Conservation (phyloP, 2,888 invertebrate species). For the Poecilus cupreus region DNA sequence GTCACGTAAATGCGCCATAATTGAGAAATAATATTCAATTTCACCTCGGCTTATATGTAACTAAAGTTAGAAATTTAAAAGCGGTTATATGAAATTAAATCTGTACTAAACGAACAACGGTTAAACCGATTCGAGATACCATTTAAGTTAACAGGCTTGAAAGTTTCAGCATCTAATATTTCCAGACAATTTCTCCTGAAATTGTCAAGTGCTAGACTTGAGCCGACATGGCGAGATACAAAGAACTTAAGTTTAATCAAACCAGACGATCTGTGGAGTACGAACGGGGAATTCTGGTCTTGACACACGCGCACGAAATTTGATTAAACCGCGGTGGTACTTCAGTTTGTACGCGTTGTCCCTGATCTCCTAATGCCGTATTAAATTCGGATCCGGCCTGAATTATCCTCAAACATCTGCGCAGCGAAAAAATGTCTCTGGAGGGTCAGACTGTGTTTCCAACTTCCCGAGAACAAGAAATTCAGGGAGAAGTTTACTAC, state of each 20-base stretch:
- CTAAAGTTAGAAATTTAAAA: neutral
- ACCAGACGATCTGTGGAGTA: slow-evolving; percentile 41
- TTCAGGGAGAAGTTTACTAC: neutral
- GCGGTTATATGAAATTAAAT: neutral
- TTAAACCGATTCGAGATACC: neutral
- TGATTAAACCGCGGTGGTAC: slow-evolving; percentile 40
- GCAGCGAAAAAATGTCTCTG: neutral
- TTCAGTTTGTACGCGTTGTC: slow-evolving; percentile 29
- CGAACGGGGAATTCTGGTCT: neutral
- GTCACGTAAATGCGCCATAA: neutral
- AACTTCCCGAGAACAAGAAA: slow-evolving; percentile 1
- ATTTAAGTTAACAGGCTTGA: slow-evolving; percentile 6
- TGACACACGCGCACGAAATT: slow-evolving; percentile 29
- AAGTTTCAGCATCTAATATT: slow-evolving; percentile 35
- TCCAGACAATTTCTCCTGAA: slow-evolving; percentile 50
- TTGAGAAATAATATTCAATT: neutral
- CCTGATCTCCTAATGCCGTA: slow-evolving; percentile 20
- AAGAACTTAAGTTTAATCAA: slow-evolving; percentile 51
- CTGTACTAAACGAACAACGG: neutral
- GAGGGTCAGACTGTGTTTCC: neutral
- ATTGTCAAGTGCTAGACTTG: slow-evolving; percentile 40
- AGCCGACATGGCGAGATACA: slow-evolving; percentile 23
- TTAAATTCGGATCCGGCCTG: slow-evolving; percentile 14
- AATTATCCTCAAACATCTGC: neutral
- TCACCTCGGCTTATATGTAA: neutral